Conservation (phyloP, 2,888 invertebrate genomes). For the Nesidiocoris tenuis region DNA sequence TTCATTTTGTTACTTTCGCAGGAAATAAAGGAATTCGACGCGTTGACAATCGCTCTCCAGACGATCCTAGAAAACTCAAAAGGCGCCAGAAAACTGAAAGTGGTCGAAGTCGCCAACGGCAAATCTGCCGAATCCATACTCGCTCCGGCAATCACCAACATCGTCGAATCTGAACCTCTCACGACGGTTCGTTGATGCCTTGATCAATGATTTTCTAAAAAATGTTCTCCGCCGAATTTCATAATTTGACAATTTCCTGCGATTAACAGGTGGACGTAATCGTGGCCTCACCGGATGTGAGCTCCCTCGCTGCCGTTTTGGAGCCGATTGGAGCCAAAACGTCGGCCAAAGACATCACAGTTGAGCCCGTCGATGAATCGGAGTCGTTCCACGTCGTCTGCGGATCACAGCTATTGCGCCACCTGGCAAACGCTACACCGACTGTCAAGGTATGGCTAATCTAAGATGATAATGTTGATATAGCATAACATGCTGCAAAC, state of each 20-base stretch:
- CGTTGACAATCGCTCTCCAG: slow-evolving; percentile 69
- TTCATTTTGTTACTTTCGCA: slow-evolving; percentile 1
- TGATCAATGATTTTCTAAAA: no score
- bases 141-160: slow-evolving; percentile 61
- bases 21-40: slow-evolving; percentile 50
- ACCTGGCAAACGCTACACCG: slow-evolving; percentile 61
- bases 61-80: slow-evolving; percentile 74
- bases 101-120: slow-evolving; percentile 66
- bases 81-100: slow-evolving; percentile 68
- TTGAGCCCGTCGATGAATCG: slow-evolving; percentile 61
- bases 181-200: slow-evolving; percentile 44
- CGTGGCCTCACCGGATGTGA: slow-evolving; percentile 59
- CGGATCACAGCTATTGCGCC: slow-evolving; percentile 58
- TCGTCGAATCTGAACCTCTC: slow-evolving; percentile 71
- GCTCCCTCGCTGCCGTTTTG: slow-evolving; percentile 60
- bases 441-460: slow-evolving; percentile 59
- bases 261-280: slow-evolving; percentile 60
- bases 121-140: slow-evolving; percentile 66
- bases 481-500: no score
- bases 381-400: slow-evolving; percentile 68
- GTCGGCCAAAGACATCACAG: slow-evolving; percentile 63
- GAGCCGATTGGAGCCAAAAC: slow-evolving; percentile 66
- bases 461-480: not conserved
- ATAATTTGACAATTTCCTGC: not conserved
- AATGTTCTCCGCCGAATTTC: no score